Base-by-base conservation (phyloP, 2,113 vertebrate species). In the Fukomys damarensis region DNA sequence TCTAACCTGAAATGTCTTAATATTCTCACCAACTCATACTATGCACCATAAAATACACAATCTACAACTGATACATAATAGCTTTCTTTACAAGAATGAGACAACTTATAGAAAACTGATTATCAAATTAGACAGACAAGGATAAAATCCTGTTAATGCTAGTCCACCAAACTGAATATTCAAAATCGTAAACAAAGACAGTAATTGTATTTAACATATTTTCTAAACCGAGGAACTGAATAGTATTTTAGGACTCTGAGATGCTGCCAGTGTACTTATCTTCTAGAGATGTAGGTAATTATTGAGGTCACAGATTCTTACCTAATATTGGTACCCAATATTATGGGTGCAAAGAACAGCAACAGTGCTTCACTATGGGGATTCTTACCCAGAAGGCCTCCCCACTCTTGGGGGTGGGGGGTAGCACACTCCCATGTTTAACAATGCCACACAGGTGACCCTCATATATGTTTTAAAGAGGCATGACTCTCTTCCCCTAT, bases 1-100 rank as follows among this genome's bases (percentile, higher is more conserved):
- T 54, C 22, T 88, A 91, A 87, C 81, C 30, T 77, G 22, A 86
- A 87, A 85, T 58, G 49, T 90, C 89, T 92, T 59, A 77, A 79
- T 3, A 56, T 76, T 72, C 10, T 0, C 59, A 87, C 63, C 49
- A 85, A 43, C 1, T 79, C 32, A 89, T 38, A 76, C 30, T 65
- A 32, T n/a, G 6, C 17, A 68, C 66, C 49, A 68, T 35, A 38
- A 30, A 96, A 61, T 43, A 14, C 13, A 58, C 1, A 19, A 85
- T 13, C 49, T 88, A 68, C 52, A 86, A 41, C 26, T 81, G 17
- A 19, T 46, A 80, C 3, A 2, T 79, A 91, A 61, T 38, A 72
- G 26, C 19, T 76, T 81, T 92, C 74, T 43, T 74, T 58, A 41
- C 46, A 61, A 80, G 59, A 95, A 4, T 58, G 28, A 63, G 54